Evolutionary conservation across 2,113 vertebrate genomes (phyloP), one percentile per base, ranked within the genome.

Genomic region (Coreoperca whiteheadi): DNA sequence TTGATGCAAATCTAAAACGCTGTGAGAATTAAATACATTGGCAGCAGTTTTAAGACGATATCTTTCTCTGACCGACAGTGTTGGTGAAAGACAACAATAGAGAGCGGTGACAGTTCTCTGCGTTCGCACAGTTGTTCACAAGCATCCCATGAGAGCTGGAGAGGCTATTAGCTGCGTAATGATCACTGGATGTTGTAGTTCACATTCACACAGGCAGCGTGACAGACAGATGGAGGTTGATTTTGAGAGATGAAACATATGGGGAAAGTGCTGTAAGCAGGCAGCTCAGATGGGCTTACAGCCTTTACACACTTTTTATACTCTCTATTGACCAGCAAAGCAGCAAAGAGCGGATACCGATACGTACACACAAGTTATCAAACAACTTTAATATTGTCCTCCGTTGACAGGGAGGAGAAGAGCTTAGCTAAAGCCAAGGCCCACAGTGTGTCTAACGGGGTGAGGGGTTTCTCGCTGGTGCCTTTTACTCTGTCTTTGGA

Each of bases 141-240:
- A 84, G 87, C 59, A 61, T 90, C 92, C 89, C 85, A 48, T 7
- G 91, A 90, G 92, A 91, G 81, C 79, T 59, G 71, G 30, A 80
- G 70, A 88, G 86, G 80, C 87, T 85, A 88, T 90, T 86, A 92
- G 91, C 80, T 74, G 79, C 77, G 79, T 92, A 82, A 92, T 88
- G 81, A 91, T 93, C 74, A 79, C 81, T 82, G 81, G 83, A 80
- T 85, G 87, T 87, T 87, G 86, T 77, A 84, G 83, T 87, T 91
- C 74, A 70, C 82, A 66, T 77, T 85, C 68, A 69, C 79, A 86
- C 64, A 74, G 75, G 68, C 88, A 61, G 85, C 50, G 23, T 87
- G 87, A 89, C 85, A 81, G 89, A 84, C 91, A 91, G 91, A 90
- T 83, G 91, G 85, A 86, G 81, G 91, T 60, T 85, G 92, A 87